phyloP scores from a whole-genome alignment of 2,113 vertebrate genomes.

The Nansenia antarctica region DNA sequence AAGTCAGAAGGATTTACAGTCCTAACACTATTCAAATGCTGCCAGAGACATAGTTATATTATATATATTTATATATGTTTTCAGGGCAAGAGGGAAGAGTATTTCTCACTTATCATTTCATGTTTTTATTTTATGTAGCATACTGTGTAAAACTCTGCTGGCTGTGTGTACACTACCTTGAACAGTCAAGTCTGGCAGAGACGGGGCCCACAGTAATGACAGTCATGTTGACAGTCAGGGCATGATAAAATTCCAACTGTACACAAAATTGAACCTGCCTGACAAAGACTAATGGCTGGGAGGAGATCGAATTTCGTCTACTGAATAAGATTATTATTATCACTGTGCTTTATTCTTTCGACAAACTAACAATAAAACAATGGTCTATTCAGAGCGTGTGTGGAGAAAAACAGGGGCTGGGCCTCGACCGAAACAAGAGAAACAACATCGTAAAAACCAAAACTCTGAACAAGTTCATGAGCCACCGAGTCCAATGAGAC shows the following conservation, averaged over 20 bases:
- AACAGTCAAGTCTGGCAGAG: not conserved
- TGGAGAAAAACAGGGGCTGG: not conserved
- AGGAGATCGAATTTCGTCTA: not conserved
- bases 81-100: no score
- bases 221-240: not conserved
- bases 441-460: no score
- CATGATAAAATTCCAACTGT: not conserved
- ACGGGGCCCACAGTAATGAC: not conserved
- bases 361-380: not conserved
- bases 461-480: no score
- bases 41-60: no score
- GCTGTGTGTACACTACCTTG: not conserved
- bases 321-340: not conserved
- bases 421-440: not conserved
- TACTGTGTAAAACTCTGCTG: no score
- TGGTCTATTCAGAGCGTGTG: not conserved
- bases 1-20: no score
- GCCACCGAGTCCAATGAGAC: not conserved
- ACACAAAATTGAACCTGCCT: not conserved
- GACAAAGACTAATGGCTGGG: not conserved
- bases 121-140: no score
- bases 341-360: not conserved
- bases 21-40: no score
- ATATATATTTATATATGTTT: no score
- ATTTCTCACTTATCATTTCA: no score